These are phyloP conservation scores for Phrynocephalus versicolor DNA, from an alignment of 2,113 vertebrate species.

Conservation along the genomic window DNA sequence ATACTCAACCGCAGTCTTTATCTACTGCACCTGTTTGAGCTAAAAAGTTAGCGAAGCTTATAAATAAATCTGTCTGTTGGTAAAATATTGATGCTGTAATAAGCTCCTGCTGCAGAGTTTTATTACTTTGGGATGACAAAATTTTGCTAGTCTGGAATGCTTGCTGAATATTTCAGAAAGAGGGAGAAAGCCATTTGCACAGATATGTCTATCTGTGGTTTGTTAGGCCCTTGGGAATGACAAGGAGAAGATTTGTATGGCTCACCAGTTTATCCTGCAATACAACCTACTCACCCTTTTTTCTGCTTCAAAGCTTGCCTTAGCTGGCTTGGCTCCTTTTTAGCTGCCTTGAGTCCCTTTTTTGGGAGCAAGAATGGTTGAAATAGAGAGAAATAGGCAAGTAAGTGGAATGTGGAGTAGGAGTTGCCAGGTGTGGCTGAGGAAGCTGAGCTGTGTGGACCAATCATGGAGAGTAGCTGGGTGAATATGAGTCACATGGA, in stretches of 20 bases:
- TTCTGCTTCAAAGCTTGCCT: too few species aligned
- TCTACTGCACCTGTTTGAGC: background rate
- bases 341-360: too few species aligned
- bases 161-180: background rate
- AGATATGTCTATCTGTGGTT: background rate
- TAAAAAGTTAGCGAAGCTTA: conserved; percentile 7
- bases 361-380: too few species aligned
- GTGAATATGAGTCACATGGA: too few species aligned
- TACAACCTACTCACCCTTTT: too few species aligned
- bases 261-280: background rate
- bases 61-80: conserved; percentile 3
- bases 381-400: too few species aligned
- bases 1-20: rapidly evolving
- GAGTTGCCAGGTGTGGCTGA: background rate
- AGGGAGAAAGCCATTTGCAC: background rate
- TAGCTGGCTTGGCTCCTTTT: too few species aligned
- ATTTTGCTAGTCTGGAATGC: background rate
- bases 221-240: background rate
- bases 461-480: background rate
- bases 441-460: background rate
- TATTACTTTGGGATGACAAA: rapidly evolving
- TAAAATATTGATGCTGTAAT: background rate
- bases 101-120: background rate
- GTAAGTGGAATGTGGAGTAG: background rate
- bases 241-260: background rate